Percentiles rank a stretch among this genome's conserved stretches.
Conservation (phyloP, 2,888 invertebrate species). For the Eulithis testata region DNA sequence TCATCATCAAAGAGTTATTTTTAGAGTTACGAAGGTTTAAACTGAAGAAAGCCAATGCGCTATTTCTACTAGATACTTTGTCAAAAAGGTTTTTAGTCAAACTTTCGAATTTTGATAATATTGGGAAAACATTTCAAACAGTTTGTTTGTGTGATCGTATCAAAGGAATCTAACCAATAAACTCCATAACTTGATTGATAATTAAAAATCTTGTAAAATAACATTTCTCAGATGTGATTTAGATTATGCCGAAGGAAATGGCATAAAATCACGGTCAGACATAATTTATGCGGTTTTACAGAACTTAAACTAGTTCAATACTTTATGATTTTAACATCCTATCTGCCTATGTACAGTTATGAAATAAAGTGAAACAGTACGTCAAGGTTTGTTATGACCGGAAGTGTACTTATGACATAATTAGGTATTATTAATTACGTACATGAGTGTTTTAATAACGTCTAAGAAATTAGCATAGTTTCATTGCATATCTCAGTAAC, state of each 20-base stretch:
- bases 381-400: constrained; percentile 31
- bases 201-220: constrained; percentile 24
- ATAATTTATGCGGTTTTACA: constrained; percentile 33
- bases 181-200: constrained; percentile 23
- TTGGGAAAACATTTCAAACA: too few relatives aligned
- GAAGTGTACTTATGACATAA: constrained; percentile 23
- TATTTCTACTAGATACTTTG: too few relatives aligned
- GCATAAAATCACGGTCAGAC: constrained; percentile 35
- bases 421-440: background rate
- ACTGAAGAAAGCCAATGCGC: too few relatives aligned
- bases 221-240: constrained; percentile 27
- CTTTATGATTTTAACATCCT: constrained; percentile 32
- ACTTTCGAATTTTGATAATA: too few relatives aligned
- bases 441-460: background rate
- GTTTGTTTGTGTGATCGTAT: constrained; percentile 7
- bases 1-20: too few relatives aligned
- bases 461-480: background rate
- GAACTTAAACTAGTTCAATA: constrained; percentile 23
- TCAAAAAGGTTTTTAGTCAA: too few relatives aligned
- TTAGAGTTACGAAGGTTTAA: too few relatives aligned
- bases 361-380: constrained; percentile 23
- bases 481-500: background rate
- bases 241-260: constrained; percentile 37
- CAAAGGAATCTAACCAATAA: constrained; percentile 17
- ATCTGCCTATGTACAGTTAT: constrained; percentile 28